Evolutionary conservation across 2,113 vertebrate species (phyloP), one percentile per base, ranked within the genome.

Genomic region (Zosterops pallidus): DNA sequence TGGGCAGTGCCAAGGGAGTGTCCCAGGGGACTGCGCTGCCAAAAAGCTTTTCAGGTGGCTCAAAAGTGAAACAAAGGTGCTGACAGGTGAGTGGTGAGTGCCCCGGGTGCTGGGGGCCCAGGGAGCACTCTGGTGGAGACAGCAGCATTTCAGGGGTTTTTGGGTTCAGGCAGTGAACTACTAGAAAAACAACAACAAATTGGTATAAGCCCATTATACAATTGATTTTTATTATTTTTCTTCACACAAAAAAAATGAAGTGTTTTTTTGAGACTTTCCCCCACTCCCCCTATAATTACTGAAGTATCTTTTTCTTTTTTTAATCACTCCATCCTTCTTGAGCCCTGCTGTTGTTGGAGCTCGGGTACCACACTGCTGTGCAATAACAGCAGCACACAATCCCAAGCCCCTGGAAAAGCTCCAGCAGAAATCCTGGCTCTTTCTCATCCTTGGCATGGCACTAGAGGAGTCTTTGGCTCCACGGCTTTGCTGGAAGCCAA

Each of bases 1-100:
- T 0, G 0, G 12, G 39, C 0, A 13, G 33, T 7, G 65, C 8
- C 49, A 35, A 26, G 5, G 28, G 21, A 2, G 33, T 8, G 33
- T 14, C 2, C 2, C 33, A 2, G 42, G 16, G 3, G 25, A 22
- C 24, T 5, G 8, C 0, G 0, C 17, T 29, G 59, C 28, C 4
- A 5, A 11, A 62, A 50, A 14, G 18, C 11, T 50, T 65, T 35
- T 37, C 53, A 12, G 53, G 37, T 35, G 29, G 25, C 6, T 8
- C 2, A 14, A 3, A 75, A 25, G 53, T 12, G 5, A 26, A 50
- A 3, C 1, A 15, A 24, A 68, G 57, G 29, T 7, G 62, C 67
- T 76, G 85, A 11, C 59, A 50, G 2, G 5, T 4, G 29, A 28
- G 35, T 2, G 2, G 53, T 0, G 4, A 6, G 39, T 21, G 55